Evolutionary conservation across 37 sponge, comb jelly and placozoan species (phyloP).

Genomic region (Mnemiopsis leidyi): DNA sequence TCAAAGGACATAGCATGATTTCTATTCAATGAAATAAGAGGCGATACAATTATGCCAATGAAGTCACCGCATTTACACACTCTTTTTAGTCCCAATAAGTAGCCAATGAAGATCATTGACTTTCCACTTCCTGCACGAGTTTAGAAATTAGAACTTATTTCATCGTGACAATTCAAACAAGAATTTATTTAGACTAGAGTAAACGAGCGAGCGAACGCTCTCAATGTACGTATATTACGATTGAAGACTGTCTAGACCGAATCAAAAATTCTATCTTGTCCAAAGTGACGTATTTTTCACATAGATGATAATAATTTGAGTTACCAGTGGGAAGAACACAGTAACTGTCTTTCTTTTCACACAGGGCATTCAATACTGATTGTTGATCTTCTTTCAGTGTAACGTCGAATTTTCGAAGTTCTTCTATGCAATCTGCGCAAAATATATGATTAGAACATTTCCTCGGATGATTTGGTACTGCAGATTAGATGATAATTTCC

Average conservation of each 20-base stretch:
- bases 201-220: too few relatives aligned
- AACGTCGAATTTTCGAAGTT: background rate
- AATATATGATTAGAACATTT: too few relatives aligned
- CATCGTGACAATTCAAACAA: too few relatives aligned
- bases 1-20: background rate
- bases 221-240: too few relatives aligned
- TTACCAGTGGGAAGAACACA: slow-evolving; percentile 30
- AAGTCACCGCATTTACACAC: background rate
- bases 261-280: too few relatives aligned
- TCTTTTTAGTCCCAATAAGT: background rate
- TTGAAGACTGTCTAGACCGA: too few relatives aligned
- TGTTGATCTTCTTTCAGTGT: background rate
- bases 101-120: background rate
- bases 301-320: too few relatives aligned
- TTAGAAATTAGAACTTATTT: too few relatives aligned
- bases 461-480: too few relatives aligned
- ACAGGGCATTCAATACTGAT: background rate
- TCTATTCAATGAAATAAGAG: background rate
- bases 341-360: background rate
- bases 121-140: slow-evolving; percentile 10
- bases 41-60: background rate
- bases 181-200: too few relatives aligned
- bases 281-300: too few relatives aligned
- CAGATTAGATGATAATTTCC: too few relatives aligned
- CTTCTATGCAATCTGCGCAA: background rate